phyloP scores from a whole-genome alignment of 2,797 vertebrate genomes.

The Mareca strepera region DNA sequence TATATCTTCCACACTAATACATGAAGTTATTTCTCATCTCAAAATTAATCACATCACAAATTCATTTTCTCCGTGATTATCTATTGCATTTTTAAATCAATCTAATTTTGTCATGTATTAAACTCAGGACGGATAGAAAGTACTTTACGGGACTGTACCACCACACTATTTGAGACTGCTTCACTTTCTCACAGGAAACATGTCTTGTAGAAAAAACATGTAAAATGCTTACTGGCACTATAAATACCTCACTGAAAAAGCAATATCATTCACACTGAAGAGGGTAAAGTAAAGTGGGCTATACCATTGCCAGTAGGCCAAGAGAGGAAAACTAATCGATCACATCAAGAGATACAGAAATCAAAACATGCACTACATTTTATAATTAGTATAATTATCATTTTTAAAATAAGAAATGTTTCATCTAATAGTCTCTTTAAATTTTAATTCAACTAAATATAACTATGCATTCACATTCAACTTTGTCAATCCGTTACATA shows the following conservation, averaged over 20 bases:
- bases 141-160: neutral
- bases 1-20: neutral
- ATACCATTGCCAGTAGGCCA: neutral
- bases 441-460: neutral
- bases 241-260: neutral
- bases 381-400: neutral
- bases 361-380: neutral
- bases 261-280: neutral
- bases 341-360: neutral
- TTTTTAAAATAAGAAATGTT: neutral
- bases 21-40: neutral
- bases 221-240: neutral
- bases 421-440: neutral
- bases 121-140: neutral
- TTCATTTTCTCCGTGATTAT: neutral
- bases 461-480: neutral
- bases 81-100: neutral
- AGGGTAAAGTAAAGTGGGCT: neutral
- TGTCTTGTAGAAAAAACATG: neutral
- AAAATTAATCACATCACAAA: neutral
- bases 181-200: neutral
- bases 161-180: neutral
- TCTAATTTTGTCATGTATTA: neutral
- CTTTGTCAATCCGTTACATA: constrained; percentile 73
- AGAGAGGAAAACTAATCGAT: neutral